Conservation (phyloP, 2,113 vertebrate species). For the Dunckerocampus dactyliophorus region DNA sequence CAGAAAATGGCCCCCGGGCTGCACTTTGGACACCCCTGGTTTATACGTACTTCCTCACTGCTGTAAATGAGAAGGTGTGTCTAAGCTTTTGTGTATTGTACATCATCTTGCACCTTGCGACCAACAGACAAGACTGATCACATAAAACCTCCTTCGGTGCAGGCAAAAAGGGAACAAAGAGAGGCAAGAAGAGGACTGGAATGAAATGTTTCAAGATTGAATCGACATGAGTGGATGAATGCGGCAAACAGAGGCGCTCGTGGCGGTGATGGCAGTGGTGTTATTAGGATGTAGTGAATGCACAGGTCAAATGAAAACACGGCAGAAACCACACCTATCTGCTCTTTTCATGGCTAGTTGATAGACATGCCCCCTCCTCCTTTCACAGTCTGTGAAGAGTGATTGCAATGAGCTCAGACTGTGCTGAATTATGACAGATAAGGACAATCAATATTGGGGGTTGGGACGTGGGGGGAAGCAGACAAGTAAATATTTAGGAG, state of each 20-base stretch:
- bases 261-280: neutral
- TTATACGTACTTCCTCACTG: too few species aligned
- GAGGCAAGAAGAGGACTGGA: neutral
- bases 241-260: neutral
- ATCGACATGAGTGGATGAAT: neutral
- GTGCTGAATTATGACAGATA: conserved; percentile 80
- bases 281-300: conserved; percentile 40
- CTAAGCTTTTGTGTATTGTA: too few species aligned
- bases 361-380: conserved; percentile 54
- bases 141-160: neutral
- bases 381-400: conserved; percentile 55
- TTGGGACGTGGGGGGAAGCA: neutral
- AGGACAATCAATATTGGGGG: conserved; percentile 72
- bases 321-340: conserved; percentile 49
- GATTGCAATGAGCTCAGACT: conserved; percentile 71
- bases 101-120: neutral
- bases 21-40: too few species aligned
- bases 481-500: conserved; percentile 60
- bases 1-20: too few species aligned
- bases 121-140: neutral
- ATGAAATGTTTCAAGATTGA: conserved; percentile 3
- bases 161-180: neutral
- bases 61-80: too few species aligned
- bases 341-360: conserved; percentile 56
- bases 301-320: conserved; percentile 39